Percentiles rank a stretch among this genome's conserved stretches.
phyloP scores from a whole-genome alignment of 2,888 invertebrate species.

The Asteroscopus sphinx region DNA sequence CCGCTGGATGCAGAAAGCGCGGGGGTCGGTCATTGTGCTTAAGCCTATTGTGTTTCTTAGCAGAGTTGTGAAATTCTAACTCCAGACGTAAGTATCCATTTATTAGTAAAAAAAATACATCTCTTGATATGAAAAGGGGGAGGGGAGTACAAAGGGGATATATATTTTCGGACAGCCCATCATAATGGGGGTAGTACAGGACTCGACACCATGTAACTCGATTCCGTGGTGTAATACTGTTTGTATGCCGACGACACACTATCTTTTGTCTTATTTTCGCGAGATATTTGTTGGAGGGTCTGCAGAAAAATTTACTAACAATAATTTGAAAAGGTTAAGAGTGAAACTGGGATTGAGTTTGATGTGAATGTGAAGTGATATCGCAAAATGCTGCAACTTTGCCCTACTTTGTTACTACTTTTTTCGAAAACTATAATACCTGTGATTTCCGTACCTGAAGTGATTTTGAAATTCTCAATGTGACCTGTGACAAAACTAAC shows the following conservation, averaged over 20 bases:
- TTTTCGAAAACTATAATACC: no score
- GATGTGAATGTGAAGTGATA: no score
- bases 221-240: conserved; percentile 76
- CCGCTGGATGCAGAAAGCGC: no score
- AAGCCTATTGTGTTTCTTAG: no score
- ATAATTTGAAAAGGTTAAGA: background rate
- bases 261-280: conserved; percentile 75
- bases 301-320: conserved; percentile 42
- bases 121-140: conserved; percentile 39
- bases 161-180: conserved; percentile 31
- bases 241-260: conserved; percentile 74
- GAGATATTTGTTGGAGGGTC: conserved; percentile 62
- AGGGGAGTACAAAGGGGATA: conserved; percentile 39
- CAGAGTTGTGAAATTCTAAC: conserved; percentile 6
- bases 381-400: no score
- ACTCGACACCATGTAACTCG: conserved; percentile 76
- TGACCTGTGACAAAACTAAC: no score
- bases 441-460: no score
- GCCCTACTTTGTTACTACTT: no score
- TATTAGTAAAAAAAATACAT: conserved; percentile 30
- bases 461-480: no score
- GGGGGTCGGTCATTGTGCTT: no score
- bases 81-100: conserved; percentile 24
- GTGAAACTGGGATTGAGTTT: background rate
- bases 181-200: conserved; percentile 58